A percentile compares a stretch with the other conserved stretches of the same genome.
These are phyloP conservation scores for Procambarus clarkii DNA, from an alignment of 1,140 invertebrate genomes.

Conservation along the genomic window DNA sequence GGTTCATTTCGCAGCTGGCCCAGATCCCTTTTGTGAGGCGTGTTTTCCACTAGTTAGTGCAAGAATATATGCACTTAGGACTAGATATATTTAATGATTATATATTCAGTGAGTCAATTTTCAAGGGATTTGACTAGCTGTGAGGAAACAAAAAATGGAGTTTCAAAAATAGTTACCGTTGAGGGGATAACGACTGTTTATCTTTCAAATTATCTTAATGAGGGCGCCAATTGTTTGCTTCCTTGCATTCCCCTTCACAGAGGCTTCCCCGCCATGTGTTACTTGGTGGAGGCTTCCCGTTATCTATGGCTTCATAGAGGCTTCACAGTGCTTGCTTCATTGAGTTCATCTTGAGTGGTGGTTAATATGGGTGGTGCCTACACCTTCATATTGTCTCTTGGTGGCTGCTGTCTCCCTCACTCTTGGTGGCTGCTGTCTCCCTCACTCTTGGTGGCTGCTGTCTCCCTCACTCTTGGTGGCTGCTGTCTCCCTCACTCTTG, in stretches of 20 bases:
- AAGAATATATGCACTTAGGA: background rate
- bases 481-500: too few species aligned
- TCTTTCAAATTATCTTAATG: slow-evolving; percentile 17
- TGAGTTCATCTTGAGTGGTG: too few species aligned
- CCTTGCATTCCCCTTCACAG: background rate
- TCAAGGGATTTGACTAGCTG: background rate
- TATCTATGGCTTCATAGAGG: too few species aligned
- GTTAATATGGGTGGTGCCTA: too few species aligned
- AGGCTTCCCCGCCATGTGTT: background rate
- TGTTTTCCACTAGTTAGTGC: background rate
- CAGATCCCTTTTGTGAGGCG: background rate
- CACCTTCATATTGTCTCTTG: too few species aligned
- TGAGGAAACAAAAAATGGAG: background rate
- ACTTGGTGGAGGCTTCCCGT: too few species aligned
- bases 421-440: too few species aligned
- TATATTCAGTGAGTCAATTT: background rate
- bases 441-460: too few species aligned
- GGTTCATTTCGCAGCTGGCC: background rate
- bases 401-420: too few species aligned
- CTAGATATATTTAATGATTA: background rate
- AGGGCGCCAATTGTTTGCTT: slow-evolving; percentile 18
- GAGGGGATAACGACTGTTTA: background rate
- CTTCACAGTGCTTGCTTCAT: too few species aligned
- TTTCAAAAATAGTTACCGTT: background rate
- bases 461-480: too few species aligned